Evolutionary conservation across 2,797 vertebrate species (phyloP).

Genomic region (Neosilurus hyrtlii): DNA sequence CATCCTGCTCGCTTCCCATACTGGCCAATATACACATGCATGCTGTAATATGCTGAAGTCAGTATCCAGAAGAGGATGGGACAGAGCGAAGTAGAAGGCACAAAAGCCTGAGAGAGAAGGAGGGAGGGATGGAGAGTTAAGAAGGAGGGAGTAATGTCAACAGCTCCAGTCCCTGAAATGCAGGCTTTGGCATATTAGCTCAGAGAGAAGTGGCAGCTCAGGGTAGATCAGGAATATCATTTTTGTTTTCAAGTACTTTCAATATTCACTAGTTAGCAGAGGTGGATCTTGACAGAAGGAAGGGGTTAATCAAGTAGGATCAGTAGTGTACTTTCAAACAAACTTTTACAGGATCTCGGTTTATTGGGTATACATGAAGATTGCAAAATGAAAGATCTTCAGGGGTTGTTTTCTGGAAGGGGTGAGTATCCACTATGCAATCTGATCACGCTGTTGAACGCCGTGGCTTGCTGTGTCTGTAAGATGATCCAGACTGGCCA

Average conservation of each 20-base stretch:
- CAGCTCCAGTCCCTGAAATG: slow-evolving; percentile 71
- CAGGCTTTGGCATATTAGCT: slow-evolving; percentile 58
- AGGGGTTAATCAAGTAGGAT: slow-evolving; percentile 24
- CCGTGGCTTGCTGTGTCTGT: slow-evolving; percentile 12
- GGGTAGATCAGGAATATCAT: slow-evolving; percentile 4
- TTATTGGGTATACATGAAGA: neutral
- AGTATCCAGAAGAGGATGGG: slow-evolving; percentile 54
- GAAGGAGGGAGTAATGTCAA: slow-evolving; percentile 66
- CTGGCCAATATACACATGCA: slow-evolving; percentile 53
- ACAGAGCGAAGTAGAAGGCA: slow-evolving; percentile 14
- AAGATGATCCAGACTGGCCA: slow-evolving; percentile 26
- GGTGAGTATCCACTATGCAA: slow-evolving; percentile 63
- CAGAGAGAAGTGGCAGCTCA: slow-evolving; percentile 50
- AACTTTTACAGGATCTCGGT: slow-evolving; percentile 28
- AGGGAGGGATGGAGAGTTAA: slow-evolving; percentile 20
- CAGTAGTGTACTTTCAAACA: slow-evolving; percentile 31
- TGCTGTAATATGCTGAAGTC: slow-evolving; percentile 58
- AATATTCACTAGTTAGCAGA: slow-evolving; percentile 44
- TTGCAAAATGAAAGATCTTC: slow-evolving; percentile 52
- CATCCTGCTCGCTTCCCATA: slow-evolving; percentile 43
- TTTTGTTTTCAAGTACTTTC: slow-evolving; percentile 38
- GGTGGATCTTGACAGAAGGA: slow-evolving; percentile 24
- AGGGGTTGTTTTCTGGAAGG: slow-evolving; percentile 50
- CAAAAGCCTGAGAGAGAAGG: slow-evolving; percentile 23
- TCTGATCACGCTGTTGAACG: slow-evolving; percentile 58